Percentiles rank a stretch among this genome's conserved stretches.
phyloP scores from a whole-genome alignment of 2,113 vertebrate genomes.

The Scatophagus argus region DNA sequence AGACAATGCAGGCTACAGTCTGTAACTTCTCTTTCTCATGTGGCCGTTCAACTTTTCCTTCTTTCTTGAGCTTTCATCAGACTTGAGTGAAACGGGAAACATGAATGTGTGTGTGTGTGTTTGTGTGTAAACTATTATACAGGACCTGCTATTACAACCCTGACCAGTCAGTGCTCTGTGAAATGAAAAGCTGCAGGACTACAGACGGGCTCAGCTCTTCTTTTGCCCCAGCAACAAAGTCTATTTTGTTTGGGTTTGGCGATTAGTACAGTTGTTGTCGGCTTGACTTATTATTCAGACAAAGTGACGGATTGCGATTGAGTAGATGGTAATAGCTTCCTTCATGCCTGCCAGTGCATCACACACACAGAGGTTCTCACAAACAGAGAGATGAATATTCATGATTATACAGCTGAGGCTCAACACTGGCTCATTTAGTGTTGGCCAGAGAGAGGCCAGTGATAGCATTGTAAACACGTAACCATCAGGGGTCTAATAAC shows the following conservation, averaged over 20 bases:
- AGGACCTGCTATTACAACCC: constrained; percentile 12
- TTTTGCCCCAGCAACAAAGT: constrained; percentile 46
- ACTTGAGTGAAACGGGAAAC: constrained; percentile 1
- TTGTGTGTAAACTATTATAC: background rate
- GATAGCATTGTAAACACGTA: constrained; percentile 70
- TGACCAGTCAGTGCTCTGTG: constrained; percentile 22
- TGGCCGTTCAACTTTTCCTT: constrained; percentile 13
- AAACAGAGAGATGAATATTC: constrained; percentile 76
- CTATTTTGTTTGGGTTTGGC: constrained; percentile 48
- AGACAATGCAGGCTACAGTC: background rate
- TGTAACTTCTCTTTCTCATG: constrained; percentile 10
- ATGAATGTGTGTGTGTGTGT: background rate
- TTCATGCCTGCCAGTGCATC: constrained; percentile 60
- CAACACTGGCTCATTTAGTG: constrained; percentile 75
- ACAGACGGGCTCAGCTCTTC: constrained; percentile 9
- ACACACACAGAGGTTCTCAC: constrained; percentile 55
- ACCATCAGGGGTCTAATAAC: constrained; percentile 70
- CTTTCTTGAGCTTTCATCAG: constrained; percentile 32
- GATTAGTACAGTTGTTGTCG: constrained; percentile 63
- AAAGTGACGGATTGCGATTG: constrained; percentile 69
- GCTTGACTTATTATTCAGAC: constrained; percentile 69
- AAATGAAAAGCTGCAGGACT: constrained; percentile 11
- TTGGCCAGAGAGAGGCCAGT: constrained; percentile 72
- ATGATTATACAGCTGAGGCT: constrained; percentile 72
- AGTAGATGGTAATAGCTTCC: constrained; percentile 68